These are phyloP conservation scores for Prosopocoilus inquinatus DNA, from an alignment of 2,888 invertebrate species.

Conservation along the genomic window DNA sequence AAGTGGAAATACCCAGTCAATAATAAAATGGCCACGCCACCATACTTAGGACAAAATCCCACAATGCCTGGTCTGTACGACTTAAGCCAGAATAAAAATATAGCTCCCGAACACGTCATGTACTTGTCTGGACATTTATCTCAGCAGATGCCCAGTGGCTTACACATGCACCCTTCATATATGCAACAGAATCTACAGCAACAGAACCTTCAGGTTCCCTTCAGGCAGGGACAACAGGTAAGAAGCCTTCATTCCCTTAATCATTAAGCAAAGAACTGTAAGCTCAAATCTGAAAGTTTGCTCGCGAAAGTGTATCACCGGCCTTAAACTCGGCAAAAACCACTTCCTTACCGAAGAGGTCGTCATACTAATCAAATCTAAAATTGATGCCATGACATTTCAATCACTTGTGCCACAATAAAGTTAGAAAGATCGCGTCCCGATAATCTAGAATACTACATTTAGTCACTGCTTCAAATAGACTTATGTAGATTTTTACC, in stretches of 20 bases:
- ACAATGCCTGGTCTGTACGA: conserved; percentile 56
- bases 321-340: too few relatives aligned
- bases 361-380: too few relatives aligned
- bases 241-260: conserved; percentile 8
- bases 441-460: too few relatives aligned
- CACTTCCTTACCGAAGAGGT: too few relatives aligned
- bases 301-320: too few relatives aligned
- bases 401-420: too few relatives aligned
- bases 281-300: too few relatives aligned
- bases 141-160: conserved; percentile 54
- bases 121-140: conserved; percentile 57
- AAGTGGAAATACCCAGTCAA: conserved; percentile 79
- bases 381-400: too few relatives aligned
- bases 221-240: conserved; percentile 17
- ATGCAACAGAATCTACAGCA: conserved; percentile 45
- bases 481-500: too few relatives aligned
- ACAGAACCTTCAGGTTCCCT: conserved; percentile 34
- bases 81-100: conserved; percentile 57
- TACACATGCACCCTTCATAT: conserved; percentile 51
- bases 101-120: conserved; percentile 52
- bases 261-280: too few relatives aligned
- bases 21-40: conserved; percentile 56
- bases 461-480: too few relatives aligned
- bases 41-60: conserved; percentile 54
- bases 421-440: too few relatives aligned